Base-by-base conservation (phyloP, 30 jellyfish, hydroid and myxozoan genomes). In the Aurelia sp. region DNA sequence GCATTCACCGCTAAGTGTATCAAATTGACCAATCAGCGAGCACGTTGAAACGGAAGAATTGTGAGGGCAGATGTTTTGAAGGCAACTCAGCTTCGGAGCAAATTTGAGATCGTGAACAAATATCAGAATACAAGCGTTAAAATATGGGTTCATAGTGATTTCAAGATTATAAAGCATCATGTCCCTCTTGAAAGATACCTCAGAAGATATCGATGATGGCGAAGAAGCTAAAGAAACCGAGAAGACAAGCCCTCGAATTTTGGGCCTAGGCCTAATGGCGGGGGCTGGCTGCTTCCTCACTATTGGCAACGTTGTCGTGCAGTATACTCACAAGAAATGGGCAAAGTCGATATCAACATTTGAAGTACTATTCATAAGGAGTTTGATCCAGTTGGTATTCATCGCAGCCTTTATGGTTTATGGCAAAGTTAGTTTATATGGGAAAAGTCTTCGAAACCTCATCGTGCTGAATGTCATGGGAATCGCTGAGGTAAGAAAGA, bases 201-300 rank as follows among this genome's bases (percentile, higher is more conserved):
- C 67, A 55, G 31, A 62, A 11, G 79, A 69, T 33, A 30, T 22
- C 7, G 89, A 78, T 19, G 61, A 65, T 15, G 77, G 63, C 19
- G 68, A 37, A 11, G 86, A 70, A 3, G 62, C 55, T 19, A 86
- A 70, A 21, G 79, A 21, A 30, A 47, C 27, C 17, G 31, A 23
- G 68, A 59, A 82, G 69, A 55, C 85, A 18, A 86, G 60, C 76
- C 96, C 96, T 11, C 70, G 89, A 52, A 61, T 76, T 20, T 21
- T 84, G 40, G 98, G 97, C 80, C 84, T 92, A 62, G 88, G 87
- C 64, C 82, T 92, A 62, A 92, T 92, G 98, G 98, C 98, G 3
- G 97, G 96, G 17, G 98, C 97, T 85, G 98, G 98, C 69, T 84
- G 90, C 53, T 92, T 92, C 70, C 82, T 92, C 27, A 92, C 98